Evolutionary conservation across 2,113 vertebrate species (phyloP), one percentile per base, ranked within the genome.

Genomic region (Siniperca chuatsi): DNA sequence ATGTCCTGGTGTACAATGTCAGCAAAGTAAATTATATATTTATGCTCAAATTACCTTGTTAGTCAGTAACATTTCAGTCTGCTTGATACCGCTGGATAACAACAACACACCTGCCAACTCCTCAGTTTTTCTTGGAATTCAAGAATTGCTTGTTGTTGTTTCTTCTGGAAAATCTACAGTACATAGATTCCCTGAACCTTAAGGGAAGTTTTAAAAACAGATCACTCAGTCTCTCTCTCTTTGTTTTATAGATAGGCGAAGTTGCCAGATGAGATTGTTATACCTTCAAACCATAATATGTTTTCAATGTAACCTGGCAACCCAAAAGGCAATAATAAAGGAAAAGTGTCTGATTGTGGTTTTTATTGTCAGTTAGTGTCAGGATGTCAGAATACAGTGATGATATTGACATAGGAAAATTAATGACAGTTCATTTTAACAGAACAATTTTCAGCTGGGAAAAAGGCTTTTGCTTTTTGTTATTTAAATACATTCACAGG

Each of bases 1-100:
- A 37, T 74, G 54, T 68, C 33, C 18, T 35, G 65, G 42, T 50
- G 5, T 21, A 85, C 10, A 33, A 29, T 57, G 46, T 33, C 12
- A 12, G 5, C 15, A 50, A 80, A 73, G n/a, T 73, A 29, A 64
- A 84, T 86, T 13, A 50, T 72, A 75, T 2, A 40, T 77, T 71
- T 60, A 75, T 58, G 60, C 70, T 77, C 6, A 87, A 78, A 65
- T 85, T 71, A 81, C 40, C 25, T 64, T 85, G 76, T 83, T 76
- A 82, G 57, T 50, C 72, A 79, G 61, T 60, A 71, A 82, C 44
- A 60, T 79, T 78, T 84, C 61, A 58, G 40, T 21, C 18, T 1
- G 46, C n/a, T 25, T 58, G 60, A 54, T 37, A 58, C 52, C 54
- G 58, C 52, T 46, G 16, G 44, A 46, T 58, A 68, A 11, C 7